Evolutionary conservation across 2,888 invertebrate genomes (phyloP), one percentile per base, ranked within the genome.

Genomic region (Caenorhabditis sulstoni): DNA sequence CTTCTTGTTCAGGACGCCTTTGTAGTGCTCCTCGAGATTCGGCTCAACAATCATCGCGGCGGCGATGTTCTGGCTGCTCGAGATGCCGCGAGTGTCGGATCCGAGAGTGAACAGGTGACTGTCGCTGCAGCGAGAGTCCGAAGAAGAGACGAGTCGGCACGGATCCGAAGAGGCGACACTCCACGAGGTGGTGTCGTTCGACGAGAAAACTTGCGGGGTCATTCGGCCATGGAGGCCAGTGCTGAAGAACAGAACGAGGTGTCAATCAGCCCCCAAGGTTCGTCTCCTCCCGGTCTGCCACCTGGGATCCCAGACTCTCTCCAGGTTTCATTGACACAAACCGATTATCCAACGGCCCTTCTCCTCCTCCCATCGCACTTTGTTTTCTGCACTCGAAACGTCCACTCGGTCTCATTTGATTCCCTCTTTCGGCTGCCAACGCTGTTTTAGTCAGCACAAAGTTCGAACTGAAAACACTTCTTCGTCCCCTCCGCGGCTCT

Each of bases 1-100:
- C 37, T 67, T 78, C 50, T 79, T 79, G 39, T 67, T 73, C 7
- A 79, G 45, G 16, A 79, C 73, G 12, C 73, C 73, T 22, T 64
- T 67, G 57, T 66, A 79, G 55, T 79, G 79, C 23, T 79, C 57
- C 39, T 73, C 79, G 0, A 79, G 23, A 22, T 55, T 62, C 20
- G 65, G 78, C 18, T 78, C 73, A 1, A 53, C 50, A 16, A 68
- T 44, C 18, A 29, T 29, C 29, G 68, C 41, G 12, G 68, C 62
- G 0, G 68, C 66, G 18, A 71, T 61, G 62, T 71, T 71, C 55
- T 22, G 8, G 39, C 45, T 53, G 22, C 16, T 16, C 1, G 61
- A n/a, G 20, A 47, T 11, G 3, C 47, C 4, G 39, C 70, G 70
- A 20, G 52, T 22, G 18, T 71, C 70, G 8, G 70, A 71, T 3